Percentiles rank a stretch among this genome's conserved stretches.
These are phyloP conservation scores for Distichodus sexfasciatus DNA, from an alignment of 2,797 vertebrate species.

Conservation along the genomic window DNA sequence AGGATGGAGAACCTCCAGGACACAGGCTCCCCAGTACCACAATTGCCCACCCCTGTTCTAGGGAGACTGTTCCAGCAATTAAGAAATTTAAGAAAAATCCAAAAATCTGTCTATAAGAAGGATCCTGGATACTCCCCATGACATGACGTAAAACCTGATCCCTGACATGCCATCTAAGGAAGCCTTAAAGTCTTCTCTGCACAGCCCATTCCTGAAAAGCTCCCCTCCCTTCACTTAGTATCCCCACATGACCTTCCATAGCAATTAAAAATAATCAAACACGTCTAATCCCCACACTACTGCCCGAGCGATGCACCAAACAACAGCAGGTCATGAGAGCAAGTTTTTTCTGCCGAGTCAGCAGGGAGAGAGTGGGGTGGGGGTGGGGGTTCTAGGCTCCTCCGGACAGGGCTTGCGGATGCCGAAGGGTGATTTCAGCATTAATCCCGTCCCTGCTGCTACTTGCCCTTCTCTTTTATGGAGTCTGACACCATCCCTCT, in stretches of 20 bases:
- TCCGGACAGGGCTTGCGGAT: neutral
- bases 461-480: conserved; percentile 35
- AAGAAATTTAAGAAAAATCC: no score
- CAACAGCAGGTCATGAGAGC: conserved; percentile 17
- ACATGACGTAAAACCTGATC: neutral
- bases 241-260: neutral
- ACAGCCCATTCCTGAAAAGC: neutral
- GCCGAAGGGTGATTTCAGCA: conserved; percentile 13
- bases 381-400: no score
- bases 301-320: conserved; percentile 3
- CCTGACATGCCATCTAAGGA: neutral
- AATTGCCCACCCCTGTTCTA: no score
- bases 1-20: no score
- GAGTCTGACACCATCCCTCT: conserved; percentile 57
- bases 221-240: conserved; percentile 12
- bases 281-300: conserved; percentile 12
- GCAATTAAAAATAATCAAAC: conserved; percentile 15
- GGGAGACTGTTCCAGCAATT: no score
- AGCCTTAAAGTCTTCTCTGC: neutral
- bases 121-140: no score
- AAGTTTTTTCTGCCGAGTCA: conserved; percentile 21
- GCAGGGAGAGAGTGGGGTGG: neutral
- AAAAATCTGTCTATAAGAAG: no score
- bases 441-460: conserved; percentile 42
- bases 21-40: no score